Evolutionary conservation across 2,888 invertebrate species (phyloP), one percentile per base, ranked within the genome.

Genomic region (Autographa gamma): DNA sequence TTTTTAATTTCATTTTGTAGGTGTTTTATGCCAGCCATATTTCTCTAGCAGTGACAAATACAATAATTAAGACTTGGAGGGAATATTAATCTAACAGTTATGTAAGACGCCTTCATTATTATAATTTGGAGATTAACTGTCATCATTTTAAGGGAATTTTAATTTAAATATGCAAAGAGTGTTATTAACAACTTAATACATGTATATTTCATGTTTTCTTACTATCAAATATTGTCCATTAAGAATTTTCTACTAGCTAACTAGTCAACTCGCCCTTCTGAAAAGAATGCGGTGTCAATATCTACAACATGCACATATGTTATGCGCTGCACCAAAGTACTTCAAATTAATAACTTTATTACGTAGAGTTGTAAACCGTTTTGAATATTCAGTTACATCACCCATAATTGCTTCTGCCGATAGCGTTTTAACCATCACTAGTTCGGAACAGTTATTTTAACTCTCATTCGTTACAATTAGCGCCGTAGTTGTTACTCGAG

Each of bases 391-490:
- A n/a, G 48, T 52, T 63, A 56, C 54, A n/a, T 60, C 41, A 77
- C 63, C 58, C 60, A 34, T 74, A 78, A 77, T 78, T 66, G 60
- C 59, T 43, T 56, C 38, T 43, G 66, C 25, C 25, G 52, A 32
- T 9, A 56, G 18, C 18, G 66, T 63, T 68, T 74, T 70, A 66
- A 60, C 56, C 25, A 54, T 67, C 59, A 74, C 69, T 60, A 74
- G 43, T 54, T 56, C 64, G 43, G 9, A 68, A 81, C 77, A 70
- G 80, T 82, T 80, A 80, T 56, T 67, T 68, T 63, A 60, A 74
- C 68, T 56, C 54, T 65, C 62, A 68, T 60, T 74, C 63, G 71
- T 72, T 70, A 58, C 77, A 79, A 79, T 81, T 73, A 77, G 72
- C 59, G 43, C 61, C 41, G 14, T 64, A 73, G 52, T 63, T 65